These are phyloP conservation scores for Drosophila tristis DNA, from an alignment of 1,140 invertebrate genomes.

Conservation along the genomic window DNA sequence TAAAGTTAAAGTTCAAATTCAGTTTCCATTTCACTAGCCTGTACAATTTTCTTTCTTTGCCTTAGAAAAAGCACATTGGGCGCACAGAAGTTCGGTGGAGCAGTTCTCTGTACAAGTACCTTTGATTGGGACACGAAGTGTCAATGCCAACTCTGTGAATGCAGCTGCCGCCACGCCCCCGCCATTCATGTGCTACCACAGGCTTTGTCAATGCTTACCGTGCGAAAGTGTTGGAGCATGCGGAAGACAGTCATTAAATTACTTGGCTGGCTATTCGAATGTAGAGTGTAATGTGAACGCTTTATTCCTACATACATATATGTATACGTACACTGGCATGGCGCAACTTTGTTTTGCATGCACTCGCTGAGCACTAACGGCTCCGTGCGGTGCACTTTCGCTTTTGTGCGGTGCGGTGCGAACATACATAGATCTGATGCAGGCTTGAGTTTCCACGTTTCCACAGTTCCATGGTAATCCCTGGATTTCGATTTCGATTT, in stretches of 20 bases:
- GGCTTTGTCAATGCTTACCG: constrained; percentile 53
- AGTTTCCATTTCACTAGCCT: neutral
- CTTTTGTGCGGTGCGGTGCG: constrained; percentile 41
- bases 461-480: constrained; percentile 20
- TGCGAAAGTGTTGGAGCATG: constrained; percentile 54
- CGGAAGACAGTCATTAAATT: constrained; percentile 72
- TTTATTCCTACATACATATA: constrained; percentile 21
- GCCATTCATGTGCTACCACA: neutral
- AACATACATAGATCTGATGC: constrained; percentile 60
- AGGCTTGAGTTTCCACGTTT: constrained; percentile 52
- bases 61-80: too few relatives aligned
- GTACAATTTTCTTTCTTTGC: too few relatives aligned
- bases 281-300: constrained; percentile 54
- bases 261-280: constrained; percentile 43
- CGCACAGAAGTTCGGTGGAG: too few relatives aligned
- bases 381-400: constrained; percentile 54
- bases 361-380: constrained; percentile 15
- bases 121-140: constrained; percentile 3
- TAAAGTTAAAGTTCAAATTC: neutral
- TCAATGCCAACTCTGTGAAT: constrained; percentile 43
- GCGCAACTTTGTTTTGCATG: constrained; percentile 53
- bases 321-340: constrained; percentile 30
- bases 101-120: too few relatives aligned
- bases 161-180: constrained; percentile 6
- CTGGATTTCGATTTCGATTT: constrained; percentile 36